Conservation (phyloP, 2,888 invertebrate genomes). For the Drymonia ruficornis region DNA sequence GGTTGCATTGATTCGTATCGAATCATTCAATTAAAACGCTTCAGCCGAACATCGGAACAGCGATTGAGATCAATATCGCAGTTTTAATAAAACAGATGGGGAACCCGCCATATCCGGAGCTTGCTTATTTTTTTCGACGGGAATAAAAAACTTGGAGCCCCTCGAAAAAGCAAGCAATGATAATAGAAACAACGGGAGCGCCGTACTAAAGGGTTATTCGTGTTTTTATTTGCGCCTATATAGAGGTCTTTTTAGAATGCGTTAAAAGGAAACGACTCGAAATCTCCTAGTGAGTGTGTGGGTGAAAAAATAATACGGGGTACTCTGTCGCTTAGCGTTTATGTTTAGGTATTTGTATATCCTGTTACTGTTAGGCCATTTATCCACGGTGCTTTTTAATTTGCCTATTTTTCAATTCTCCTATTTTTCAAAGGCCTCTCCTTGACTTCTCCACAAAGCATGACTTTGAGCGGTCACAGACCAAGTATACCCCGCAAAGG, state of each 20-base stretch:
- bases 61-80: conserved; percentile 76
- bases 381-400: too few relatives aligned
- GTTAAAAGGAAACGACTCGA: conserved; percentile 66
- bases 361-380: not conserved
- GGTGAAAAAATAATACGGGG: conserved; percentile 59
- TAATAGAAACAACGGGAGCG: conserved; percentile 79
- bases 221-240: conserved; percentile 73
- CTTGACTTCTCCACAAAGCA: too few relatives aligned
- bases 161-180: conserved; percentile 74
- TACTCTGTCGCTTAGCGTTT: conserved; percentile 45
- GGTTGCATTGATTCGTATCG: conserved; percentile 58
- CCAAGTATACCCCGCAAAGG: too few relatives aligned
- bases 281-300: conserved; percentile 55
- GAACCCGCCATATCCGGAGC: conserved; percentile 73
- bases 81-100: conserved; percentile 82
- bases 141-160: conserved; percentile 60
- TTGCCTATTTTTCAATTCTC: too few relatives aligned
- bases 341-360: conserved; percentile 41
- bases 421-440: too few relatives aligned
- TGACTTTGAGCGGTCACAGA: too few relatives aligned
- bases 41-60: conserved; percentile 51
- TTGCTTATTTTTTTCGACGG: conserved; percentile 68
- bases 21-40: conserved; percentile 71
- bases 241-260: conserved; percentile 65
- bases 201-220: conserved; percentile 73